Percentiles rank a stretch among this genome's conserved stretches.
phyloP scores from a whole-genome alignment of 30 jellyfish, hydroid and myxozoan species.

The Catostylus mosaicus region DNA sequence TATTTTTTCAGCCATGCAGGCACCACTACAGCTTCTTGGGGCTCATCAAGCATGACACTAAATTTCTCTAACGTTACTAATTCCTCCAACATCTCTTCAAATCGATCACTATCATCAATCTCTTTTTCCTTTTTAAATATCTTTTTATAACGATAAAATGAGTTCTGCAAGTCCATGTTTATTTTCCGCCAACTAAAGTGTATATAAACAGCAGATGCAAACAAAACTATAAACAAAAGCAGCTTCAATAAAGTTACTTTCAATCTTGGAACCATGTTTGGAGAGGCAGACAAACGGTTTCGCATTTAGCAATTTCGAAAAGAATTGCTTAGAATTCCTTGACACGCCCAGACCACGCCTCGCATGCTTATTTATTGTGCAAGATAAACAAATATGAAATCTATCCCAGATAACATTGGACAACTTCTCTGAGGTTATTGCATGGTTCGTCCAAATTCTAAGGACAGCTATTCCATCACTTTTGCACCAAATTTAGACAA shows the following conservation, averaged over 20 bases:
- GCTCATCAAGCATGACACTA: slow-evolving; percentile 4
- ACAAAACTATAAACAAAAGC: neutral
- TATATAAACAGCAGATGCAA: neutral
- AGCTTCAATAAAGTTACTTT: slow-evolving; percentile 1
- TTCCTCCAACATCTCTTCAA: slow-evolving; percentile 16
- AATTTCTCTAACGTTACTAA: slow-evolving; percentile 17
- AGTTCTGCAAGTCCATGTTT: slow-evolving; percentile 2
- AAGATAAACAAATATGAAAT: too few relatives aligned
- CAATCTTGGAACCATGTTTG: slow-evolving; percentile 6
- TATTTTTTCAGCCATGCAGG: slow-evolving; percentile 6
- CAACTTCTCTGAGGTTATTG: too few relatives aligned
- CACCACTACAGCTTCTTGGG: slow-evolving; percentile 5
- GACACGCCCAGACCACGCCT: too few relatives aligned
- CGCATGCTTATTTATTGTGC: too few relatives aligned
- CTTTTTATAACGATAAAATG: neutral
- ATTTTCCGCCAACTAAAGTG: slow-evolving; percentile 9
- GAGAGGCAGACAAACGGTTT: too few relatives aligned
- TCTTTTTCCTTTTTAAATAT: neutral
- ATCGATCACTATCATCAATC: neutral
- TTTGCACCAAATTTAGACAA: too few relatives aligned
- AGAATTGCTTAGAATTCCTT: too few relatives aligned
- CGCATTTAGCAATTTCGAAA: neutral
- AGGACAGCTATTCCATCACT: too few relatives aligned
- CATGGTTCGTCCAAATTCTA: too few relatives aligned
- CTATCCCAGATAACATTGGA: too few relatives aligned